phyloP scores from a whole-genome alignment of 2,113 vertebrate species.

The Vireo altiloquus region DNA sequence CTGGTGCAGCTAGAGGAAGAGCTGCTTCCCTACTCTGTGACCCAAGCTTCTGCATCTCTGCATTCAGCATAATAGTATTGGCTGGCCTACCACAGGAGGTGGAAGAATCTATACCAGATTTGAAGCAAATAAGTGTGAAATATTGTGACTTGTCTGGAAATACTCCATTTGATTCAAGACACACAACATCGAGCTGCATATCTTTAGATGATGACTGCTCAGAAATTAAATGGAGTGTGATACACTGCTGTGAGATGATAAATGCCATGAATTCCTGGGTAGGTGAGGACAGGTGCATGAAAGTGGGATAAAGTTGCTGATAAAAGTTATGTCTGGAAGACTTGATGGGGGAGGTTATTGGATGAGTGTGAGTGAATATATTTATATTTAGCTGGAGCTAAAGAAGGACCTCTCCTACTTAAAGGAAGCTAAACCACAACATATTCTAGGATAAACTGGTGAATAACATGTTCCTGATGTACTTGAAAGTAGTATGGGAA shows the following conservation, averaged over 20 bases:
- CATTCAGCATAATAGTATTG: not conserved
- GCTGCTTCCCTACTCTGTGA: not conserved
- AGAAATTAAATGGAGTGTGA: constrained; percentile 37
- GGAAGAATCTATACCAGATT: not conserved
- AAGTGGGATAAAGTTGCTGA: not conserved
- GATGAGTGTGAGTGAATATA: not conserved
- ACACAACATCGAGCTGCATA: not conserved
- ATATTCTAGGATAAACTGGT: not conserved
- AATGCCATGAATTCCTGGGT: not conserved
- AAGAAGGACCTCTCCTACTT: not conserved
- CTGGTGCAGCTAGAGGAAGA: not conserved
- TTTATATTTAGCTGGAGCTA: not conserved
- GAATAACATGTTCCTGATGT: not conserved
- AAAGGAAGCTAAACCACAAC: not conserved
- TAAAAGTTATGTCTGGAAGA: not conserved
- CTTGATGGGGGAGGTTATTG: not conserved
- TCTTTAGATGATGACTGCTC: constrained; percentile 11
- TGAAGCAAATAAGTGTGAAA: not conserved
- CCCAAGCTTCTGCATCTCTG: not conserved
- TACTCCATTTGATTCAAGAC: constrained; percentile 3
- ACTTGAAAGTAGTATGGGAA: not conserved
- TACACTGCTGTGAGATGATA: not conserved
- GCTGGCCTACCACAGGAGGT: not conserved
- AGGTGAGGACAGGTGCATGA: not conserved
- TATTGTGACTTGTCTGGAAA: not conserved